Conservation (phyloP, 2,113 vertebrate species). For the Semicossyphus pulcher region DNA sequence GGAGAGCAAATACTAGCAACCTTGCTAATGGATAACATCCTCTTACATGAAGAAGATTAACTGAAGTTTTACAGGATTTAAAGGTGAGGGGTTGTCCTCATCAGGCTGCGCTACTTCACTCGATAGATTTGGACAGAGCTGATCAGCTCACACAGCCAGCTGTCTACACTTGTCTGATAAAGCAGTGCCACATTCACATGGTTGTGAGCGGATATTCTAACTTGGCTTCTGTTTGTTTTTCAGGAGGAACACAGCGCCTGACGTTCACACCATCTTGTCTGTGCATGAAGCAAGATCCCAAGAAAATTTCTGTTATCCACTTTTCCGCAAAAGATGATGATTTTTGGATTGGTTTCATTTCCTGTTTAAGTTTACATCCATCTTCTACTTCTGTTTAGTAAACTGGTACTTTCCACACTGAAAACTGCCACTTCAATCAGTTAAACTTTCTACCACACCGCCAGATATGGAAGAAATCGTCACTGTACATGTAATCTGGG, state of each 20-base stretch:
- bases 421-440: background rate
- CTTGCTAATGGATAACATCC: conserved; percentile 33
- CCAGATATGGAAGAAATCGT: conserved; percentile 20
- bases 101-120: conserved; percentile 10
- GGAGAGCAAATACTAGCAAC: conserved; percentile 9
- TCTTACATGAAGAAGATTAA: conserved; percentile 51
- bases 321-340: conserved; percentile 22
- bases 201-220: conserved; percentile 9
- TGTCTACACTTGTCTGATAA: conserved; percentile 18
- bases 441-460: background rate
- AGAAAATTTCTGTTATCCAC: conserved; percentile 40
- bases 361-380: conserved; percentile 31
- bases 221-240: conserved; percentile 33
- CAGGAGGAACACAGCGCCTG: conserved; percentile 53
- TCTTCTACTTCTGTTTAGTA: conserved; percentile 10
- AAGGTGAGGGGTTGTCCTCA: conserved; percentile 35
- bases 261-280: conserved; percentile 59
- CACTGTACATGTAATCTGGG: conserved; percentile 1
- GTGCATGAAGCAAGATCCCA: conserved; percentile 38
- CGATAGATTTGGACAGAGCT: conserved; percentile 45
- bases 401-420: background rate
- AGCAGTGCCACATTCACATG: conserved; percentile 4
- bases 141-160: conserved; percentile 33
- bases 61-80: conserved; percentile 50
- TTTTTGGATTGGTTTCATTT: conserved; percentile 29